phyloP scores from a whole-genome alignment of 1,140 invertebrate genomes.

The Caenorhabditis tropicalis region DNA sequence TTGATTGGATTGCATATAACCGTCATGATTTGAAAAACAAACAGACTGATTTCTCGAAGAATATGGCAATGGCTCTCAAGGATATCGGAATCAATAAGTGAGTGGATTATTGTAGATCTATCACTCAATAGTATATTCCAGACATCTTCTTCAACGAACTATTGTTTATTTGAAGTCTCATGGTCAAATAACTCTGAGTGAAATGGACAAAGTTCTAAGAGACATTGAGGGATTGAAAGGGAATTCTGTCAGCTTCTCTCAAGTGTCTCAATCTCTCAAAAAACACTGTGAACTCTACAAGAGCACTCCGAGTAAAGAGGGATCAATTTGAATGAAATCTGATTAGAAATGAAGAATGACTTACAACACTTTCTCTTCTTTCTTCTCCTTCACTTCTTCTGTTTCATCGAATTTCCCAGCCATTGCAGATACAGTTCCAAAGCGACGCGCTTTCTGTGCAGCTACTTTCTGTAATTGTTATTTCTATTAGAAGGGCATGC shows the following conservation, averaged over 20 bases:
- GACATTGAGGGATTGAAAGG: background rate
- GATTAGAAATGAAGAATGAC: background rate
- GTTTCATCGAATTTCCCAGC: slow-evolving; percentile 59
- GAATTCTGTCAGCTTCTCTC: background rate
- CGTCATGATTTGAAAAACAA: background rate
- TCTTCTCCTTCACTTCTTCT: slow-evolving; percentile 14
- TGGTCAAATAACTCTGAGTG: background rate
- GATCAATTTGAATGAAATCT: background rate
- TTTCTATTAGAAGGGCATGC: too few relatives aligned
- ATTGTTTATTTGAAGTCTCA: background rate
- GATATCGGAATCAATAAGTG: slow-evolving; percentile 20
- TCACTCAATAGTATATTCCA: background rate
- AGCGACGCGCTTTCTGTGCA: slow-evolving; percentile 52
- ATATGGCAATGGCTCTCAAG: background rate
- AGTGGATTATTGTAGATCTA: background rate
- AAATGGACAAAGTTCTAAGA: slow-evolving; percentile 6
- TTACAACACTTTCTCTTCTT: slow-evolving; percentile 34
- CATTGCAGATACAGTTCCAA: slow-evolving; percentile 65
- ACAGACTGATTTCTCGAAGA: background rate
- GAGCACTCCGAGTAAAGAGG: background rate
- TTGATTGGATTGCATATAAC: background rate
- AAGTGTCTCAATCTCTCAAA: background rate
- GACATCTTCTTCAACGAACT: background rate
- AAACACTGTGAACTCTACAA: background rate
- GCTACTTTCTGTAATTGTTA: slow-evolving; percentile 58